Evolutionary conservation across 2,797 vertebrate genomes (phyloP).

Genomic region (Triplophysa yarkandensis): DNA sequence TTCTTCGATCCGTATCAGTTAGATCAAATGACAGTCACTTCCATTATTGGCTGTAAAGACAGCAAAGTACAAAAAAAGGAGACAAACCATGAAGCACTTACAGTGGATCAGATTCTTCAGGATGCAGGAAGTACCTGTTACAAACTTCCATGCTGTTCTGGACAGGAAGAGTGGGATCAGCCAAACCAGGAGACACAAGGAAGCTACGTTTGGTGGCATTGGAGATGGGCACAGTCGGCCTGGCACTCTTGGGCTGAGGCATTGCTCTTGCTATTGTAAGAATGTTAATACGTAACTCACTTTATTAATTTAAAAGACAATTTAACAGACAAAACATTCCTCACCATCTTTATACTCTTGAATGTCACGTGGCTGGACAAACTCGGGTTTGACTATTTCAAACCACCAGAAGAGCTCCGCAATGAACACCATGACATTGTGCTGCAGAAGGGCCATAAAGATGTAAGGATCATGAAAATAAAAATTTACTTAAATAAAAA

Average conservation of each 20-base stretch:
- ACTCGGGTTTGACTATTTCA: slow-evolving; percentile 95
- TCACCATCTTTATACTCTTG: slow-evolving; percentile 94
- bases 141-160: slow-evolving; percentile 80
- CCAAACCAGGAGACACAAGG: slow-evolving; percentile 77
- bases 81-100: slow-evolving; percentile 71
- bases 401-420: slow-evolving; percentile 99
- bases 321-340: slow-evolving; percentile 33
- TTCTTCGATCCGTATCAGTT: too few relatives aligned
- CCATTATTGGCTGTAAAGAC: not conserved
- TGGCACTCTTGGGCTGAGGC: slow-evolving; percentile 85
- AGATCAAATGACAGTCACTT: not conserved
- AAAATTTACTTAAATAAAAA: slow-evolving; percentile 20
- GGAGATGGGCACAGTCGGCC: slow-evolving; percentile 91
- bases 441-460: slow-evolving; percentile 68
- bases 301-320: not conserved
- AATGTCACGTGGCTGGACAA: slow-evolving; percentile 90
- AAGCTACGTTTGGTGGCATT: slow-evolving; percentile 97
- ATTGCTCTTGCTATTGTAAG: slow-evolving; percentile 79
- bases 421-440: slow-evolving; percentile 97
- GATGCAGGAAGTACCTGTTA: slow-evolving; percentile 86
- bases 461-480: not conserved
- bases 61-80: not conserved
- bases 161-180: slow-evolving; percentile 69
- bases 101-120: slow-evolving; percentile 83
- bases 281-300: not conserved